These are phyloP conservation scores for Cydia amplana DNA, from an alignment of 1,140 invertebrate species.

Conservation along the genomic window DNA sequence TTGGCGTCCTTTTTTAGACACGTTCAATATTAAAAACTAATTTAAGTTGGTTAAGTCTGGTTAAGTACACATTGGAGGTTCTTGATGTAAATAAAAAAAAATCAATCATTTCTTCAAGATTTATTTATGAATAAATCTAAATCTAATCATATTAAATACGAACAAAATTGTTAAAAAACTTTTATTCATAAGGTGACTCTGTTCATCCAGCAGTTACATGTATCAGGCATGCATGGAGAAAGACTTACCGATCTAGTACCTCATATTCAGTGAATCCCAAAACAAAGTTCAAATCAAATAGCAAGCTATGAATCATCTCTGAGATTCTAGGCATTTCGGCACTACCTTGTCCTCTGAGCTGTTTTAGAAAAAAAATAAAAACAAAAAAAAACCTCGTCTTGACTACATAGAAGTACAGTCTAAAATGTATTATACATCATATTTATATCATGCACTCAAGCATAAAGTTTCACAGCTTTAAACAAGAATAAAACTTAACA, in stretches of 20 bases:
- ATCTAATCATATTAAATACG: not conserved
- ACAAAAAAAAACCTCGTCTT: not conserved
- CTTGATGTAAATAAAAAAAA: not conserved
- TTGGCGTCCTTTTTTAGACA: too few relatives aligned
- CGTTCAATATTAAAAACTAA: too few relatives aligned
- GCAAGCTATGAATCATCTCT: not conserved
- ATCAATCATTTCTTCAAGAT: not conserved
- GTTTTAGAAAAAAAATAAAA: not conserved
- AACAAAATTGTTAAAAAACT: not conserved
- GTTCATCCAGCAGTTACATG: too few relatives aligned
- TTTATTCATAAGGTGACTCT: too few relatives aligned
- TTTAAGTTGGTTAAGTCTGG: too few relatives aligned
- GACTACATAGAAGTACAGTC: not conserved
- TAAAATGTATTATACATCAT: not conserved
- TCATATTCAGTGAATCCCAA: not conserved
- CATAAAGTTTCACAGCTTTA: not conserved
- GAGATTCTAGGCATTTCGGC: not conserved
- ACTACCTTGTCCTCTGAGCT: not conserved
- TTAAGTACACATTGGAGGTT: too few relatives aligned
- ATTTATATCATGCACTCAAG: slow-evolving; percentile 5
- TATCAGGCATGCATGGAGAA: not conserved
- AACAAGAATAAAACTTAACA: slow-evolving; percentile 10
- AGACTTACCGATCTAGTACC: not conserved
- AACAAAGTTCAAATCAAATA: not conserved
- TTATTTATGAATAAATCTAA: too few relatives aligned